Evolutionary conservation across 2,797 vertebrate genomes (phyloP), one percentile per base, ranked within the genome.

Genomic region (Anabacerthia variegaticeps): DNA sequence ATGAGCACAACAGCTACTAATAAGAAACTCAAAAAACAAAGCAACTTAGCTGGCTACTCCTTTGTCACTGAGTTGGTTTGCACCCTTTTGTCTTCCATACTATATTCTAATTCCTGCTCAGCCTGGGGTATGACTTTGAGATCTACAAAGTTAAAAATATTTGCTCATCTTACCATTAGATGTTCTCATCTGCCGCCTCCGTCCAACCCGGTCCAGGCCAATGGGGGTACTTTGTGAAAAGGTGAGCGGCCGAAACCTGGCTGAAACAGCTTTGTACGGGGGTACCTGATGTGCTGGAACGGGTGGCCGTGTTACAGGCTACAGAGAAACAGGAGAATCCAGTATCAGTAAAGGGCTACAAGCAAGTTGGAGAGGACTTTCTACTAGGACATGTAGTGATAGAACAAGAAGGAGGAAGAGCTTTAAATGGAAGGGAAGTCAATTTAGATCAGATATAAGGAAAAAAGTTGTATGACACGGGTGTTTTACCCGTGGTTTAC

Each of bases 141-240:
- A 54, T 30, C 21, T 14, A 73, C 32, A 34, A 48, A 65, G 23
- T 24, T 37, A 34, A 62, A 54, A 71, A 52, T 10, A 51, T 36
- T 39, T 36, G n/a, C 8, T 43, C 67, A 34, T 98, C 98, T 98
- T 97, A 98, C 98, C 85, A 2, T 97, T 97, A 61, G 98, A 97
- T 10, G 97, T 91, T 97, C 98, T 97, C 98, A 98, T 98, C 93
- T 98, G 98, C 88, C 65, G 98, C 76, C 98, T 98, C 28, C 99
- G 97, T 39, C 99, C 99, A 62, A 99, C 98, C 0, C 98, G 98
- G 96, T 99, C 99, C 97, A 99, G 98, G 51, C 99, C 99, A 0
- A 99, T 99, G 48, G 99, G 99, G 73, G 99, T 99, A 97, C 99
- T 99, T 97, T 99, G 99, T 75, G 99, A 99, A 73, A 99, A 98